Conservation (phyloP, 2,797 vertebrate species). For the Manis pentadactyla region DNA sequence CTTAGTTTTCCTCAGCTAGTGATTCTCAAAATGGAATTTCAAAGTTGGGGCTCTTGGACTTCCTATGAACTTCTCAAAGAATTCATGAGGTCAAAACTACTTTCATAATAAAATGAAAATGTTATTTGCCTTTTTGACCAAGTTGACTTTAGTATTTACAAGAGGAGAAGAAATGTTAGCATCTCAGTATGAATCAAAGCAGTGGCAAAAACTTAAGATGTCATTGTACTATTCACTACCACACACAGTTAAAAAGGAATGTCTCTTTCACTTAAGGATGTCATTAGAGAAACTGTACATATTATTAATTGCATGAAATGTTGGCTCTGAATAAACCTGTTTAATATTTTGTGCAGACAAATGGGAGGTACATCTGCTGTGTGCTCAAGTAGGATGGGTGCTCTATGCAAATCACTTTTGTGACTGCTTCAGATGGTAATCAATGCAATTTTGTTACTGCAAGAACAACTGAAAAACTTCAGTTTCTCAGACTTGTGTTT, state of each 20-base stretch:
- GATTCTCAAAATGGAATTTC: neutral
- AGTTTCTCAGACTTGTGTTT: neutral
- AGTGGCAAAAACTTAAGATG: neutral
- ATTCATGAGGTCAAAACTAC: neutral
- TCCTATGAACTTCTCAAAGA: neutral
- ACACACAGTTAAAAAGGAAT: neutral
- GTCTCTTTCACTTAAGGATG: neutral
- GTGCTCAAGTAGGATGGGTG: neutral
- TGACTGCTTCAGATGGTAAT: fast-evolving
- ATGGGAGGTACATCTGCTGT: too few species aligned
- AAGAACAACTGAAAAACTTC: neutral
- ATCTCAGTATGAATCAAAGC: neutral
- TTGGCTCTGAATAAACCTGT: neutral
- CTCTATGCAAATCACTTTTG: too few species aligned
- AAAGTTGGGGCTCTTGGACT: neutral
- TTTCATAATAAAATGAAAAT: neutral
- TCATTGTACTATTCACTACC: fast-evolving
- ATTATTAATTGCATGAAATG: neutral
- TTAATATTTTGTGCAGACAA: neutral
- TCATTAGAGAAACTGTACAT: too few species aligned
- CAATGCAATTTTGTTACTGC: neutral
- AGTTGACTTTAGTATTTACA: neutral
- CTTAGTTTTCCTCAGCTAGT: neutral
- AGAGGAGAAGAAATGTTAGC: neutral
- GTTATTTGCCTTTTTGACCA: neutral